A percentile compares a stretch with the other conserved stretches of the same genome.
phyloP scores from a whole-genome alignment of 1,140 invertebrate genomes.

The Kradibia gibbosae region DNA sequence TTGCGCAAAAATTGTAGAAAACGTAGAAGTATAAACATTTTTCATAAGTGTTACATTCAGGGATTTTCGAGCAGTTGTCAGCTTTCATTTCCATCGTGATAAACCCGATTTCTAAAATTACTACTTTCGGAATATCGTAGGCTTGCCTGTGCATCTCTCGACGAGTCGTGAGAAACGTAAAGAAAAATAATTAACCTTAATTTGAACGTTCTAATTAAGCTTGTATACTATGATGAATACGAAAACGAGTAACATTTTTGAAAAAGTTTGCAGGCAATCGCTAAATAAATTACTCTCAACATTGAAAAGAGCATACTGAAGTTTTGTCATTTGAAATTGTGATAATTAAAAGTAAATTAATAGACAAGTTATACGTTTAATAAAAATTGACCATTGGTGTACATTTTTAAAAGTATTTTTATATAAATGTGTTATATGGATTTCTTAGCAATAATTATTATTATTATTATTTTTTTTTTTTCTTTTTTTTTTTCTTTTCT shows the following conservation, averaged over 20 bases:
- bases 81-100: constrained; percentile 1
- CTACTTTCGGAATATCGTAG: constrained; percentile 4
- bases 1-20: not conserved
- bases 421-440: not conserved
- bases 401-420: not conserved
- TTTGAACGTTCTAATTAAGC: not conserved
- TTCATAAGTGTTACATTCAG: not conserved
- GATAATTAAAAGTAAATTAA: no score
- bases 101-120: constrained; percentile 32
- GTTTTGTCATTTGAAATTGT: not conserved
- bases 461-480: not conserved
- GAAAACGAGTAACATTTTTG: no score
- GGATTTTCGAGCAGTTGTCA: constrained; percentile 3
- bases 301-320: not conserved
- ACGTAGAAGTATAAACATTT: not conserved
- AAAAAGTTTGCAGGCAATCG: no score
- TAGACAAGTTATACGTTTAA: not conserved
- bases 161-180: not conserved
- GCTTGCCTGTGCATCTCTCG: constrained; percentile 28
- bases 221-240: no score
- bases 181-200: constrained; percentile 30
- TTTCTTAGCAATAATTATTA: not conserved
- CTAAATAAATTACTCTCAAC: not conserved
- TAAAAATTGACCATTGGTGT: not conserved
- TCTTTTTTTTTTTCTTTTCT: no score